Evolutionary conservation across 1,140 invertebrate species (phyloP).

Genomic region (Pogonognathellus flavescens): DNA sequence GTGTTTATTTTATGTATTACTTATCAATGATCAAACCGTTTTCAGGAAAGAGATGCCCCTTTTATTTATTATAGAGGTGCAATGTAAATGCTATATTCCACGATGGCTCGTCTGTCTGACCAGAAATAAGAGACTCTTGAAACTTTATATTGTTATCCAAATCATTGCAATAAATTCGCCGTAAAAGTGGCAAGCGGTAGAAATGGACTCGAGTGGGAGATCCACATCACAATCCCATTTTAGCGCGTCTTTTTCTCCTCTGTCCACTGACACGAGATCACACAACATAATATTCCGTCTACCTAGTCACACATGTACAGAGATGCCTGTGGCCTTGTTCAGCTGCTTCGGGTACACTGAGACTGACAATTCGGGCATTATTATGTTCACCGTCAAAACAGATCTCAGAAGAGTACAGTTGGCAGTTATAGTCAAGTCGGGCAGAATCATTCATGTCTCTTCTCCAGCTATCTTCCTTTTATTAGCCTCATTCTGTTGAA

Average conservation of each 20-base stretch:
- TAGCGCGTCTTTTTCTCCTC: conserved; percentile 29
- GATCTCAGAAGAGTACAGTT: background rate
- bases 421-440: background rate
- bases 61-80: conserved; percentile 47
- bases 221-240: conserved; percentile 61
- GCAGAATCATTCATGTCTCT: conserved; percentile 24
- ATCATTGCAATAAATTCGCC: conserved; percentile 62
- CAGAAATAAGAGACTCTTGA: conserved; percentile 7
- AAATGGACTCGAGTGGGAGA: conserved; percentile 21
- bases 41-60: conserved; percentile 31
- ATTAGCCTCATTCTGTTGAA: conserved; percentile 54
- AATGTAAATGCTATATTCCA: background rate
- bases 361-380: background rate
- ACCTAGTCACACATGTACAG: background rate
- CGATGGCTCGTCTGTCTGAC: too few species aligned
- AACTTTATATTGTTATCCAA: conserved; percentile 56
- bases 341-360: background rate
- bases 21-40: conserved; percentile 45
- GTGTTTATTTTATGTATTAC: conserved; percentile 49
- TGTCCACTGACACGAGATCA: background rate
- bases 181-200: conserved; percentile 54
- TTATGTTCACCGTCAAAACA: background rate
- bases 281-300: background rate
- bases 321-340: background rate
- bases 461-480: conserved; percentile 55